A percentile compares a stretch with the other conserved stretches of the same genome.
These are phyloP conservation scores for Drepanosiphum platanoidis DNA, from an alignment of 2,888 invertebrate genomes.

Conservation along the genomic window DNA sequence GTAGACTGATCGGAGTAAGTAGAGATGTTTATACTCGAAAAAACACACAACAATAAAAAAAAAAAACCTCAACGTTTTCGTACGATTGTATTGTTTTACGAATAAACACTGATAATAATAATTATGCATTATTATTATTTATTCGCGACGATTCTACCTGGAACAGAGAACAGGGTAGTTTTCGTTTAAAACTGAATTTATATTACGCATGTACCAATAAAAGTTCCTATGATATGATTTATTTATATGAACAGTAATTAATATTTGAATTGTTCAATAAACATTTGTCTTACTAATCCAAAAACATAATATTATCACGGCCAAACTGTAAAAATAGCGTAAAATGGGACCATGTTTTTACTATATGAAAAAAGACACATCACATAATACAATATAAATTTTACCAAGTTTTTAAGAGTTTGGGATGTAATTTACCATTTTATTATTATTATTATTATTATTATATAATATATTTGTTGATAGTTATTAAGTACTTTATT, in stretches of 20 bases:
- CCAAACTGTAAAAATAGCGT: background rate
- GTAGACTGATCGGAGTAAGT: slow-evolving; percentile 23
- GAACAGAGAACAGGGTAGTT: slow-evolving; percentile 7
- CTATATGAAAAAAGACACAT: background rate
- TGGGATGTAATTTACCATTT: slow-evolving; percentile 16
- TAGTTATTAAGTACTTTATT: slow-evolving; percentile 18
- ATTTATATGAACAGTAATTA: background rate
- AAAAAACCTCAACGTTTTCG: background rate
- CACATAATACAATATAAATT: slow-evolving; percentile 10
- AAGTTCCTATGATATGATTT: slow-evolving; percentile 9
- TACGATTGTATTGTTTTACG: background rate
- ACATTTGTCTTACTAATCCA: background rate
- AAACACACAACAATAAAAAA: background rate
- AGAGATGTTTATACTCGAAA: background rate
- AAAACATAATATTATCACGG: background rate
- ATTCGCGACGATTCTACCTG: background rate
- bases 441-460: too few relatives aligned
- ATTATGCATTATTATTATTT: background rate
- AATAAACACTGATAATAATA: background rate
- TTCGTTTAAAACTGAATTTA: slow-evolving; percentile 4
- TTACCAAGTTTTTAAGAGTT: slow-evolving; percentile 11
- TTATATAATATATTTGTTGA: background rate
- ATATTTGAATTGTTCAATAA: background rate
- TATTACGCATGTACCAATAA: background rate
- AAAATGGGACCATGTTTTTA: slow-evolving; percentile 18